These are phyloP conservation scores for Anhinga rufa DNA, from an alignment of 2,113 vertebrate species.

Conservation along the genomic window DNA sequence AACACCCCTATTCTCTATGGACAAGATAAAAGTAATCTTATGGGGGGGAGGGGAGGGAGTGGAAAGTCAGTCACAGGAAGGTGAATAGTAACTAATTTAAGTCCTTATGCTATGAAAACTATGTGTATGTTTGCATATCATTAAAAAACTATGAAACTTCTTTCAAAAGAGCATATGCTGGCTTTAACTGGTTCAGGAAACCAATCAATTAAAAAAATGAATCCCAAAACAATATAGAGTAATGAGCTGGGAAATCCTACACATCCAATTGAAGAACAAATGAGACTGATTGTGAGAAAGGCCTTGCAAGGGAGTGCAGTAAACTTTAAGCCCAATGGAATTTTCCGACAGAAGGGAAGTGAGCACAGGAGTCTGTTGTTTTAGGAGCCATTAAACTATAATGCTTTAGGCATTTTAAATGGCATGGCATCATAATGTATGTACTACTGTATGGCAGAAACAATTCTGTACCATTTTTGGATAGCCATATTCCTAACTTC, in stretches of 20 bases:
- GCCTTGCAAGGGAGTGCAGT: not conserved
- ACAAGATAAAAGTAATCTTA: not conserved
- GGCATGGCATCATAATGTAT: not conserved
- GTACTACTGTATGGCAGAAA: not conserved
- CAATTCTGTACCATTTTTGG: constrained; percentile 78
- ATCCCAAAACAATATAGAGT: not conserved
- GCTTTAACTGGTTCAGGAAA: not conserved
- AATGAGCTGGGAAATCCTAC: not conserved
- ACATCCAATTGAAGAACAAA: not conserved
- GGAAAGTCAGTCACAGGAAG: not conserved
- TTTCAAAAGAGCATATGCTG: not conserved
- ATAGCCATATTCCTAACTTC: constrained; percentile 72
- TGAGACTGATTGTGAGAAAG: not conserved
- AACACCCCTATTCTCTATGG: not conserved
- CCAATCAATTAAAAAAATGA: not conserved
- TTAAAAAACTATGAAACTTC: not conserved
- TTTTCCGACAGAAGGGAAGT: not conserved
- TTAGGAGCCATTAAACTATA: not conserved
- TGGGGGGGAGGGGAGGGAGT: fast-evolving
- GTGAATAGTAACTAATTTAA: not conserved
- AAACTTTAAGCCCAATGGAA: not conserved
- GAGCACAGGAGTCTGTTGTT: not conserved
- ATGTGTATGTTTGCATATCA: not conserved
- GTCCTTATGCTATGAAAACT: not conserved
- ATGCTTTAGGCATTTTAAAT: not conserved